Conservation (phyloP, 1,140 invertebrate genomes). For the Ceratina australensis region DNA sequence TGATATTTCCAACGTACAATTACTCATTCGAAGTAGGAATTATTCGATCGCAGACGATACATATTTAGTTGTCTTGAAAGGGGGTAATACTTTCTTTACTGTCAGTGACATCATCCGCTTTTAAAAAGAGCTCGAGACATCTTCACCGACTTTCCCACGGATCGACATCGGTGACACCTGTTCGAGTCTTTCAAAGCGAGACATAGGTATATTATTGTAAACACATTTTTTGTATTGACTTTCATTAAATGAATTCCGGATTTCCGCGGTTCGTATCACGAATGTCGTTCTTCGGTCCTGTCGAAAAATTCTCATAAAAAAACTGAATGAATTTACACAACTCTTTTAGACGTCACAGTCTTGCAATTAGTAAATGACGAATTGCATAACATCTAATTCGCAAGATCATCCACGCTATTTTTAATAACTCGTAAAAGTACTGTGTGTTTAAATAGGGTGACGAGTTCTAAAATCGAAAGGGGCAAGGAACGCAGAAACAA, state of each 20-base stretch:
- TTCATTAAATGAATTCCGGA: constrained; percentile 1
- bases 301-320: neutral
- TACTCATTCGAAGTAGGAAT: too few species aligned
- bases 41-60: too few species aligned
- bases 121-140: constrained; percentile 1
- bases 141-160: constrained; percentile 32
- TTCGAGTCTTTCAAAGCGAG: constrained; percentile 19
- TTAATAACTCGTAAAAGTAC: too few species aligned
- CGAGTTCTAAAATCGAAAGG: neutral
- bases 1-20: too few species aligned
- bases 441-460: too few species aligned
- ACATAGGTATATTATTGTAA: neutral
- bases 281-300: too few species aligned
- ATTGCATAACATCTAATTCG: too few species aligned
- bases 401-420: too few species aligned
- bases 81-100: neutral
- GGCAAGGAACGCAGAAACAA: constrained; percentile 11
- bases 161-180: constrained; percentile 28
- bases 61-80: too few species aligned
- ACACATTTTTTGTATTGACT: constrained; percentile 7
- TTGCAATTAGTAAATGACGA: constrained; percentile 4
- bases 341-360: too few species aligned
- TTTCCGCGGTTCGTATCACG: neutral
- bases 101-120: constrained; percentile 9
- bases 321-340: neutral